Evolutionary conservation across 1,140 invertebrate genomes (phyloP), one percentile per base, ranked within the genome.

Genomic region (Brachionus manjavacas): DNA sequence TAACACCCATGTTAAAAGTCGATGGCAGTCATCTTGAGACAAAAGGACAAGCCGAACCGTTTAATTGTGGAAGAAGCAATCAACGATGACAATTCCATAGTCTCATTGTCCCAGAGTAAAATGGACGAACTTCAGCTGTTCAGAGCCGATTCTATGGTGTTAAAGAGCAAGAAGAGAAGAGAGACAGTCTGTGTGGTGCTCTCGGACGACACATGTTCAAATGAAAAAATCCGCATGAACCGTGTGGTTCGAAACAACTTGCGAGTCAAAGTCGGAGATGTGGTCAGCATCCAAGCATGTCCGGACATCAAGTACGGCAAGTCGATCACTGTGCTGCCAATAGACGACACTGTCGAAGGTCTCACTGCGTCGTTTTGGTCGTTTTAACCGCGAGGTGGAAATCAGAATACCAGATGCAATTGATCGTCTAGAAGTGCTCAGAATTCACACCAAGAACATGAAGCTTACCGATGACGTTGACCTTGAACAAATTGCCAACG

Each of bases 391-490:
- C 85, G 98, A 99, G 92, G 98, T 99, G 80, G 97, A 99, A 90
- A 99, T 99, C 89, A 97, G 97, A 83, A 99, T 99, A 87, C 98
- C 98, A 0, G 98, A 99, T 91, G 95, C 96, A 6, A 98, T 95
- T 86, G 98, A 97, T 14, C 93, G 98, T 70, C 91, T 99, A 16
- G 97, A 99, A 91, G 95, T 99, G 86, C 91, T 99, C 46, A 93
- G 96, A 86, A 99, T 99, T 87, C 97, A 99, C 89, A 99, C 97
- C 9, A 99, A 99, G 91, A 99, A 99, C 89, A 99, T 99, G 98
- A 99, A 98, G 91, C 91, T 99, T 16, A 94, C 93, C 41, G 97
- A 99, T 86, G 97, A 99, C 90, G 97, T 99, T 11, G 96, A 99
- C 90, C 91, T 99, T 25, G 97, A 99, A 91, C 94, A 96, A 91